These are phyloP conservation scores for Centrocercus urophasianus DNA, from an alignment of 2,113 vertebrate genomes.

Conservation along the genomic window DNA sequence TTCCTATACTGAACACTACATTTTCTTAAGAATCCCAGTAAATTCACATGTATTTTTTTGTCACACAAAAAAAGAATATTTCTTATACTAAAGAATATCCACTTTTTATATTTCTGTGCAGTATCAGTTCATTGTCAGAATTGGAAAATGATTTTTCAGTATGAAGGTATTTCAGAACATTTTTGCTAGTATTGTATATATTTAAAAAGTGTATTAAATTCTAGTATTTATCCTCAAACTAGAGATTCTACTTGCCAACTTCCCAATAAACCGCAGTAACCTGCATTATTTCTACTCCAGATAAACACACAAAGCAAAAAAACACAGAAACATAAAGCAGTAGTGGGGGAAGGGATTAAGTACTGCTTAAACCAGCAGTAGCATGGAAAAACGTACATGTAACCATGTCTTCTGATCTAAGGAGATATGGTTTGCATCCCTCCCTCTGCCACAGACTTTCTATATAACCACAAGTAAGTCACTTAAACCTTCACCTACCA, in stretches of 20 bases:
- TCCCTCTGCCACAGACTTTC: slow-evolving; percentile 49
- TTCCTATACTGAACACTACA: background rate
- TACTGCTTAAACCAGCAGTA: background rate
- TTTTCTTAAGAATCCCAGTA: background rate
- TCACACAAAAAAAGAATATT: no score
- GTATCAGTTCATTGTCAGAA: background rate
- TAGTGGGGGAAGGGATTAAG: background rate
- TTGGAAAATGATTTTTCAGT: background rate
- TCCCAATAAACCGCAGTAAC: background rate
- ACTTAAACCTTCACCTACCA: background rate
- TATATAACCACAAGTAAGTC: slow-evolving; percentile 47
- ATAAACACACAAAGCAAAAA: background rate
- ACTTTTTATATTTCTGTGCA: background rate
- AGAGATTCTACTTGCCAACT: background rate
- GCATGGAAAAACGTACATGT: background rate
- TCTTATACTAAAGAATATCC: background rate
- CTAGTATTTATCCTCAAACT: background rate
- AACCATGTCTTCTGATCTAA: background rate
- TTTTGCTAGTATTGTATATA: background rate
- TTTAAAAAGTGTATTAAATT: background rate
- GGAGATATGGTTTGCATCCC: background rate
- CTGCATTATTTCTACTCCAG: background rate
- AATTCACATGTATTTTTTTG: background rate
- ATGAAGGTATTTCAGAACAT: background rate
- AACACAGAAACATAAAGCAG: background rate